Percentiles rank a stretch among this genome's conserved stretches.
These are phyloP conservation scores for Drosophila rellima DNA, from an alignment of 2,888 invertebrate species.

Conservation along the genomic window DNA sequence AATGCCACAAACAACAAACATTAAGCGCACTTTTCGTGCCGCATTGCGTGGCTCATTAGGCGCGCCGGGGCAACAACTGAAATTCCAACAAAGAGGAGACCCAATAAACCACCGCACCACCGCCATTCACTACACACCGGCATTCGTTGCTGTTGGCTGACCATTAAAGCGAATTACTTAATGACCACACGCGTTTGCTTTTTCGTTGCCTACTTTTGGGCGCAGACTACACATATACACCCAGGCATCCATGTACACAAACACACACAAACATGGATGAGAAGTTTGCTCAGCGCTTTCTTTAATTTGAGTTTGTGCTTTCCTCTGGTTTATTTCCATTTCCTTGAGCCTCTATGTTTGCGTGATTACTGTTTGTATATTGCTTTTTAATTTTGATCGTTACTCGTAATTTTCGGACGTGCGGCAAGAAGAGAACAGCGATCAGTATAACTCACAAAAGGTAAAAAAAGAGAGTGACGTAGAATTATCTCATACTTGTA, in stretches of 20 bases:
- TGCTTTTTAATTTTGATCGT: slow-evolving; percentile 79
- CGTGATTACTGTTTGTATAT: slow-evolving; percentile 78
- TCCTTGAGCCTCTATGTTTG: slow-evolving; percentile 48
- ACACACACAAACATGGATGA: slow-evolving; percentile 8
- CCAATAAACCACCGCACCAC: slow-evolving; percentile 1
- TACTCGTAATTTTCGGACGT: slow-evolving; percentile 62
- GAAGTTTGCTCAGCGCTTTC: slow-evolving; percentile 50
- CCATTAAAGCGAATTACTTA: slow-evolving; percentile 80
- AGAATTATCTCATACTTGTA: slow-evolving; percentile 31
- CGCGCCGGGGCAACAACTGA: slow-evolving; percentile 18
- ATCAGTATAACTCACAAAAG: slow-evolving; percentile 16
- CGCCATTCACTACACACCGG: slow-evolving; percentile 1
- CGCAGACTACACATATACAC: slow-evolving; percentile 37
- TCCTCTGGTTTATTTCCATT: slow-evolving; percentile 29
- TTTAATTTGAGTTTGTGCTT: slow-evolving; percentile 67
- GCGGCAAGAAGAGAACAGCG: slow-evolving; percentile 7
- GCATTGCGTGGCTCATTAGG: slow-evolving; percentile 76
- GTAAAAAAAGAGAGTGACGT: slow-evolving; percentile 8
- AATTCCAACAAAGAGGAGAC: slow-evolving; percentile 7
- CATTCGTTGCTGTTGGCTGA: slow-evolving; percentile 26
- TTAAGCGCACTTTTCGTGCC: slow-evolving; percentile 74
- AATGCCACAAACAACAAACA: slow-evolving; percentile 79
- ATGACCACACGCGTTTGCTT: slow-evolving; percentile 76
- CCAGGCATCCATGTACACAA: background rate
- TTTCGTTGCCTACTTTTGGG: slow-evolving; percentile 76